Percentiles rank a stretch among this genome's conserved stretches.
These are phyloP conservation scores for Dascyllus trimaculatus DNA, from an alignment of 2,113 vertebrate species.

Conservation along the genomic window DNA sequence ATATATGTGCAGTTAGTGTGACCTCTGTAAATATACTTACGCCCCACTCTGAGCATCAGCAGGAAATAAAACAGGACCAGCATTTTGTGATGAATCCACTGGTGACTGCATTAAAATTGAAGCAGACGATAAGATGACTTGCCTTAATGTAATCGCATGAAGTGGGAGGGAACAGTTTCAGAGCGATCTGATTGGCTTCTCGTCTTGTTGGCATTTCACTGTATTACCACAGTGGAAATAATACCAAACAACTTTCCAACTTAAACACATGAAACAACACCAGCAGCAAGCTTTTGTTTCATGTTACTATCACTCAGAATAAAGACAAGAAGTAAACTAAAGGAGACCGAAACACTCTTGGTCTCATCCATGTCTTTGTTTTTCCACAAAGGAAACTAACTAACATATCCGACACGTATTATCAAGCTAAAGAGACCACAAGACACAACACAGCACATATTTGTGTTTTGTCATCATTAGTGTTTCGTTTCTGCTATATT, in stretches of 20 bases:
- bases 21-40: conserved; percentile 36
- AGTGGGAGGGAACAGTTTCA: conserved; percentile 40
- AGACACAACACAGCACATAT: too few species aligned
- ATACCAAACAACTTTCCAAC: too few species aligned
- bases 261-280: conserved; percentile 30
- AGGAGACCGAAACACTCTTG: too few species aligned
- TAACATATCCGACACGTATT: too few species aligned
- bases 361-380: too few species aligned
- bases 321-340: too few species aligned
- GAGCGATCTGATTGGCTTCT: conserved; percentile 36
- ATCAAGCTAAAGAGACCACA: too few species aligned
- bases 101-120: neutral
- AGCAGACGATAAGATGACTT: neutral
- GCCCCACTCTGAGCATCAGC: neutral
- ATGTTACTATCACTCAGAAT: neutral
- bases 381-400: too few species aligned
- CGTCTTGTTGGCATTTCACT: too few species aligned
- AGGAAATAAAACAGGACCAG: conserved; percentile 8
- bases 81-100: conserved; percentile 30
- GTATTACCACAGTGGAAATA: too few species aligned
- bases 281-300: neutral
- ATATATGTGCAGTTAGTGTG: neutral
- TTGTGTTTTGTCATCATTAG: too few species aligned
- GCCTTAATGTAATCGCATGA: neutral
- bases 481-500: too few species aligned